A percentile compares a stretch with the other conserved stretches of the same genome.
These are phyloP conservation scores for Diogma glabrata DNA, from an alignment of 2,888 invertebrate genomes.

Conservation along the genomic window DNA sequence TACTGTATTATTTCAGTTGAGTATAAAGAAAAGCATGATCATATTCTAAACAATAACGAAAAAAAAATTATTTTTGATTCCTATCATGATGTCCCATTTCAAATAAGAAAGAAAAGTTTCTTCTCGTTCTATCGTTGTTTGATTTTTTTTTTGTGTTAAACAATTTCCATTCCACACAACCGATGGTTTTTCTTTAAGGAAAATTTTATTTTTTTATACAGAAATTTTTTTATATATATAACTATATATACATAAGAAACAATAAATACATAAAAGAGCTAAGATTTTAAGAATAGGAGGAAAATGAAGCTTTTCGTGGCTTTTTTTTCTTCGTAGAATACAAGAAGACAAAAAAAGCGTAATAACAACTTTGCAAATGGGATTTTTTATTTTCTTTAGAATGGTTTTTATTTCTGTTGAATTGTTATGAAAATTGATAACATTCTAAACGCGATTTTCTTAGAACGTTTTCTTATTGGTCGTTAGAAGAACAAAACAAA, in stretches of 20 bases:
- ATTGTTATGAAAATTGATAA: slow-evolving; percentile 9
- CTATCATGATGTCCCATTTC: slow-evolving; percentile 19
- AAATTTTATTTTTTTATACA: too few relatives aligned
- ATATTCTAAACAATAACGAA: slow-evolving; percentile 17
- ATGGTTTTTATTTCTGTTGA: slow-evolving; percentile 1
- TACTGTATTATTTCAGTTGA: slow-evolving; percentile 4
- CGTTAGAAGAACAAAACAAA: too few relatives aligned
- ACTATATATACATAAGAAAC: neutral
- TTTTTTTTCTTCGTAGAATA: too few relatives aligned
- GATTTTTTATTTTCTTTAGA: slow-evolving; percentile 7
- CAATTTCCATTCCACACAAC: too few relatives aligned
- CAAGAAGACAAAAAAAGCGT: neutral
- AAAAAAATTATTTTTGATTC: slow-evolving; percentile 14
- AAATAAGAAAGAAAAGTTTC: slow-evolving; percentile 5
- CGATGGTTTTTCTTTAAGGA: too few relatives aligned
- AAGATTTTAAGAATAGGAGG: slow-evolving; percentile 2
- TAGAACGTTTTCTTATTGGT: slow-evolving; percentile 28
- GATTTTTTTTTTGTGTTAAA: too few relatives aligned
- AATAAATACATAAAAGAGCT: slow-evolving; percentile 4
- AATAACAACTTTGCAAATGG: slow-evolving; percentile 8
- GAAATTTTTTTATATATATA: neutral
- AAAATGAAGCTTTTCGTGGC: too few relatives aligned
- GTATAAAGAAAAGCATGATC: slow-evolving; percentile 12
- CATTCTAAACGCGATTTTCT: slow-evolving; percentile 18
- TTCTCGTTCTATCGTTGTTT: neutral